These are phyloP conservation scores for Pterobdella sp. DNA, from an alignment of 2,888 invertebrate species.

Conservation along the genomic window DNA sequence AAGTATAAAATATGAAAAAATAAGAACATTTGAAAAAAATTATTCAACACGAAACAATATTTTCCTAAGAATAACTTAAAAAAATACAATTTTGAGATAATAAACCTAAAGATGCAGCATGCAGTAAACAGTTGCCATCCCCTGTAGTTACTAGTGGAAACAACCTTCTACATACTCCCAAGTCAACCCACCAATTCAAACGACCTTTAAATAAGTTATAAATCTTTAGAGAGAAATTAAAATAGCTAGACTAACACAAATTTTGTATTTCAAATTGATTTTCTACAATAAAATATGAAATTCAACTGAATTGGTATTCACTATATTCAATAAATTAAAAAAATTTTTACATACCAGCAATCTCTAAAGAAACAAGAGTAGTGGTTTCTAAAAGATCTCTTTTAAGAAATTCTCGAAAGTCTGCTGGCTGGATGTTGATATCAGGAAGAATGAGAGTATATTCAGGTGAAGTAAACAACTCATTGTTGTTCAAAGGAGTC, in stretches of 20 bases:
- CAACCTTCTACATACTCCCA: conserved; percentile 58
- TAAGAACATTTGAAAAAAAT: too few species aligned
- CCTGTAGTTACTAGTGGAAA: conserved; percentile 70
- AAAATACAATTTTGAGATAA: neutral
- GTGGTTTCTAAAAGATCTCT: conserved; percentile 76
- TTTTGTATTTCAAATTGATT: too few species aligned
- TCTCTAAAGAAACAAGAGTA: conserved; percentile 68
- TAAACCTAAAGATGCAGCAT: conserved; percentile 68
- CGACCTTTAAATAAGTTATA: conserved; percentile 53
- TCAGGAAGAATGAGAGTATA: conserved; percentile 71
- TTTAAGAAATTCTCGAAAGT: conserved; percentile 67
- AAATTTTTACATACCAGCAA: too few species aligned
- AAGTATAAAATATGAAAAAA: neutral
- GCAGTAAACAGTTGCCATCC: conserved; percentile 79
- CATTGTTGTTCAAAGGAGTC: conserved; percentile 23
- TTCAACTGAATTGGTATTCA: too few species aligned
- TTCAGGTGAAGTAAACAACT: conserved; percentile 57
- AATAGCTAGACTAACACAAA: neutral
- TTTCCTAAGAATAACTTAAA: neutral
- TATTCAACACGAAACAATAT: too few species aligned
- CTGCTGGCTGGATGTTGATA: conserved; percentile 62
- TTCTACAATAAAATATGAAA: too few species aligned
- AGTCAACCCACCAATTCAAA: conserved; percentile 68
- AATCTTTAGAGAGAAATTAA: neutral
- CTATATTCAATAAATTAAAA: too few species aligned